Evolutionary conservation across 2,797 vertebrate species (phyloP).

Genomic region (Botia kubotai): DNA sequence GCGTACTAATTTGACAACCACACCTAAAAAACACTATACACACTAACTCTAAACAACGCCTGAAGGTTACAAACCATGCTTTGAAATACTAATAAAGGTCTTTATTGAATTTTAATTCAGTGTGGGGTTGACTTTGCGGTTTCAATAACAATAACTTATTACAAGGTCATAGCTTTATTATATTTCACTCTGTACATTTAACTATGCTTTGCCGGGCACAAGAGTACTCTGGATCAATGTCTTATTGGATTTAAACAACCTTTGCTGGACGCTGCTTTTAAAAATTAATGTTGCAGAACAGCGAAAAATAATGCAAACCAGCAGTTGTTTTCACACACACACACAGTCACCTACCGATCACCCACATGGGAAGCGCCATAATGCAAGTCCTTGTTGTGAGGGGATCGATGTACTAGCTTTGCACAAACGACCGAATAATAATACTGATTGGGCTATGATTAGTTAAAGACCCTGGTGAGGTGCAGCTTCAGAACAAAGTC

Average conservation of each 20-base stretch:
- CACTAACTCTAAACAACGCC: slow-evolving; percentile 16
- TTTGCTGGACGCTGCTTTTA: slow-evolving; percentile 53
- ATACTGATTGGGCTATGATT: slow-evolving; percentile 28
- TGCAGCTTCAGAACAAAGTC: neutral
- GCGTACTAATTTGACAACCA: slow-evolving; percentile 2
- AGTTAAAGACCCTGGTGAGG: slow-evolving; percentile 22
- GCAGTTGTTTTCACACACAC: slow-evolving; percentile 29
- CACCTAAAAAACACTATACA: neutral
- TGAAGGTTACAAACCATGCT: slow-evolving; percentile 15
- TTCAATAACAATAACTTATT: slow-evolving; percentile 48
- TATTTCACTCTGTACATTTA: slow-evolving; percentile 38
- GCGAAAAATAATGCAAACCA: slow-evolving; percentile 45
- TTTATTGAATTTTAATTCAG: slow-evolving; percentile 42
- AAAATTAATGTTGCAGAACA: slow-evolving; percentile 55
- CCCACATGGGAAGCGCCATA: slow-evolving; percentile 12
- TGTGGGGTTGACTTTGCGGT: slow-evolving; percentile 18
- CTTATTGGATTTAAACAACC: slow-evolving; percentile 60
- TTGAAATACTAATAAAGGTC: slow-evolving; percentile 26
- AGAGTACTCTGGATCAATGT: slow-evolving; percentile 52
- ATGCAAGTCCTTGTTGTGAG: slow-evolving; percentile 25
- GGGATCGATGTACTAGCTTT: slow-evolving; percentile 38
- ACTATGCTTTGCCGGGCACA: slow-evolving; percentile 32
- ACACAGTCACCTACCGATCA: slow-evolving; percentile 16
- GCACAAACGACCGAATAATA: slow-evolving; percentile 43
- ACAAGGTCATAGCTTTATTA: slow-evolving; percentile 47